phyloP scores from a whole-genome alignment of 2,888 invertebrate genomes.

The Andrena marginata region DNA sequence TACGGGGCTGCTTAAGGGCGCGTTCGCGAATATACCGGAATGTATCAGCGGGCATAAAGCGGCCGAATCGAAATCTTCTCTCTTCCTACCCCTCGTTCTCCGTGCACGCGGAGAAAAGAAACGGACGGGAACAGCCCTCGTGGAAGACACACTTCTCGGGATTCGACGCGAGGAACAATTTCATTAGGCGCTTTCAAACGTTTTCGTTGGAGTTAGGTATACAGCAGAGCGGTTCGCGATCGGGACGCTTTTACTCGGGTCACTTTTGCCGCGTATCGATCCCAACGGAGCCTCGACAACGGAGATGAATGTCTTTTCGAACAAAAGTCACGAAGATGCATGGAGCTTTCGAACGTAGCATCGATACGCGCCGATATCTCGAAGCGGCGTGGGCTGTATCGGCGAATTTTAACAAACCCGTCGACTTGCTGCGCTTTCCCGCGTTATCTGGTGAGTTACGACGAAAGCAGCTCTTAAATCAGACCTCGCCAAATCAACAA shows the following conservation, averaged over 20 bases:
- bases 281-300: neutral
- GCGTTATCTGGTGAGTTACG: constrained; percentile 10
- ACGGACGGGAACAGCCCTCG: too few relatives aligned
- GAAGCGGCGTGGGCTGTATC: constrained; percentile 9
- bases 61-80: neutral
- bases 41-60: constrained; percentile 37
- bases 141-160: neutral
- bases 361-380: constrained; percentile 30
- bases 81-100: constrained; percentile 9
- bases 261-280: constrained; percentile 15
- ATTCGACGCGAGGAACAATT: neutral
- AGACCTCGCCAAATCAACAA: too few relatives aligned
- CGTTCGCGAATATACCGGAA: constrained; percentile 47
- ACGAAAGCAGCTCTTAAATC: neutral
- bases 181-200: neutral
- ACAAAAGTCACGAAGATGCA: constrained; percentile 30
- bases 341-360: constrained; percentile 21
- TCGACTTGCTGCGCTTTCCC: neutral
- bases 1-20: constrained; percentile 46
- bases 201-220: neutral
- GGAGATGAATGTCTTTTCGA: constrained; percentile 17
- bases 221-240: neutral
- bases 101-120: neutral
- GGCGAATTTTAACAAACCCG: constrained; percentile 21
- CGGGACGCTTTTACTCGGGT: neutral